A percentile compares a stretch with the other conserved stretches of the same genome.
Conservation (phyloP, 2,797 vertebrate species). For the Ctenosaura bakeri region DNA sequence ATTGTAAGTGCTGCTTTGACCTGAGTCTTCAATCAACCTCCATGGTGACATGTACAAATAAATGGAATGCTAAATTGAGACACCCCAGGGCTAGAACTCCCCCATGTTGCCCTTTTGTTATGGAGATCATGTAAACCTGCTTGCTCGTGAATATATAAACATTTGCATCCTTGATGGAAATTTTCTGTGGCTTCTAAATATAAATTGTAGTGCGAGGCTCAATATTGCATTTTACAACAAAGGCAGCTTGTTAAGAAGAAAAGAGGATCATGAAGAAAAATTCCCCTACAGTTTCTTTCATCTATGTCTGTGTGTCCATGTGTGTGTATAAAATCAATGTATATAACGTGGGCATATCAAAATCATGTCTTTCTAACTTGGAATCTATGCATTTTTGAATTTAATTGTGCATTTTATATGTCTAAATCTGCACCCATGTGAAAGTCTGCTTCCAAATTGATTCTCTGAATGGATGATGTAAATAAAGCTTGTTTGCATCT, state of each 20-base stretch:
- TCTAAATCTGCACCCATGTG: too few relatives aligned
- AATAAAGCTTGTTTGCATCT: background rate
- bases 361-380: constrained; percentile 16
- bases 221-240: constrained; percentile 32
- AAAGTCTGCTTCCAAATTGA: background rate
- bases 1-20: constrained; percentile 66
- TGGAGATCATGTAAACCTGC: constrained; percentile 45
- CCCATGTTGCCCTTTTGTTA: constrained; percentile 39
- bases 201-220: background rate
- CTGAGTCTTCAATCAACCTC: constrained; percentile 60
- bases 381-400: background rate
- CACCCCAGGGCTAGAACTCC: constrained; percentile 41
- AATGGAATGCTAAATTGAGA: constrained; percentile 61
- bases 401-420: background rate
- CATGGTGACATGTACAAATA: constrained; percentile 56
- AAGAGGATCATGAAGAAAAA: constrained; percentile 26
- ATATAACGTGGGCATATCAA: constrained; percentile 4
- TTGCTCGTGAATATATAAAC: constrained; percentile 22
- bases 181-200: constrained; percentile 44
- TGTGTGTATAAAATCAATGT: background rate
- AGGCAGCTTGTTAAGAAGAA: background rate
- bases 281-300: background rate
- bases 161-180: constrained; percentile 34
- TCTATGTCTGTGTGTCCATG: constrained; percentile 13
- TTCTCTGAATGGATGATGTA: background rate